A percentile compares a stretch with the other conserved stretches of the same genome.
Conservation (phyloP, 2,113 vertebrate genomes). For the Noturus placidus region DNA sequence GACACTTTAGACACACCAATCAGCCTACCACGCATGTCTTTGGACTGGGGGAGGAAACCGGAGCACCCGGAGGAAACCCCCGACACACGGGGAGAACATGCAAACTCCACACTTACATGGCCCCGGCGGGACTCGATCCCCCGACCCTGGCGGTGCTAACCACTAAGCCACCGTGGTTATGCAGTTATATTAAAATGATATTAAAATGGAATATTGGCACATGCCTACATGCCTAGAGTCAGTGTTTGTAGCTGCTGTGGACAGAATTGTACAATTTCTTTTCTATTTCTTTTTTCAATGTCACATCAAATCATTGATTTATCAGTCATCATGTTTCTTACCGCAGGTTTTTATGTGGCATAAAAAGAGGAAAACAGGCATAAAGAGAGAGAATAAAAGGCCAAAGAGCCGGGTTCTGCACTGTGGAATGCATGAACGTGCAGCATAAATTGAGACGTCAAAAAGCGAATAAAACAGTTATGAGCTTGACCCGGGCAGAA, state of each 20-base stretch:
- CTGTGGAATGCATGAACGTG: conserved; percentile 52
- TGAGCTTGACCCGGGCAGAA: conserved; percentile 65
- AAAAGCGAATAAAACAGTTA: conserved; percentile 54
- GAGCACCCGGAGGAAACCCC: too few relatives aligned
- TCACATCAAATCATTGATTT: conserved; percentile 15
- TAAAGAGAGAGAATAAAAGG: conserved; percentile 52
- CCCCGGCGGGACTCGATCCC: too few relatives aligned
- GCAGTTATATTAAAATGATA: not conserved
- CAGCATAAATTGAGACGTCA: conserved; percentile 63
- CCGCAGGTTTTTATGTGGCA: conserved; percentile 52
- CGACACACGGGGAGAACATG: too few relatives aligned
- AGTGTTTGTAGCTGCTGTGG: not conserved
- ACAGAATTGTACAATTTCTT: not conserved
- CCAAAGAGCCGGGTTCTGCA: conserved; percentile 19
- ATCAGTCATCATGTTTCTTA: conserved; percentile 47
- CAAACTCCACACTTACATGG: too few relatives aligned
- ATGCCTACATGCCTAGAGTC: not conserved
- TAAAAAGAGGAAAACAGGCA: conserved; percentile 56
- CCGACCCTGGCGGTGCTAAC: too few relatives aligned
- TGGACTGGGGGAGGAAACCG: too few relatives aligned
- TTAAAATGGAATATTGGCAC: conserved; percentile 1
- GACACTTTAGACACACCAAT: too few relatives aligned
- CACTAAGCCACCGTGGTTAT: not conserved
- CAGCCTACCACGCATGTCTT: too few relatives aligned
- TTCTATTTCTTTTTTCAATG: not conserved